These are phyloP conservation scores for Isaurus tuberculatus DNA, from an alignment of 92 coral and sea anemone species.

Conservation along the genomic window DNA sequence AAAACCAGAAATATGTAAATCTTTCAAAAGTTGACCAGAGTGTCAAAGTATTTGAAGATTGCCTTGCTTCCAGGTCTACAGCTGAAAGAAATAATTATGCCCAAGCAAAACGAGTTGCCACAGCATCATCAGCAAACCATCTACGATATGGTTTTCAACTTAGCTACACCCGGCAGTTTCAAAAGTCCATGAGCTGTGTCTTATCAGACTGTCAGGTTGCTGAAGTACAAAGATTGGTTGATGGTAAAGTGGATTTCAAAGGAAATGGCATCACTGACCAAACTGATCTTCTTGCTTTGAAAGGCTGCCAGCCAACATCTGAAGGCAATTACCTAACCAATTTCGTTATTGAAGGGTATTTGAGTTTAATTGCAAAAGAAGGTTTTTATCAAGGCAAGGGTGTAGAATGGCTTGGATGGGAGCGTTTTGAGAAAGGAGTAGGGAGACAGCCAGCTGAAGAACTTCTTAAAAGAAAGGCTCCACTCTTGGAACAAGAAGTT, in stretches of 20 bases:
- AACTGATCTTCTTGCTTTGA: slow-evolving; percentile 41
- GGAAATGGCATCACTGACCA: slow-evolving; percentile 39
- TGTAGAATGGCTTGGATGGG: slow-evolving; percentile 35
- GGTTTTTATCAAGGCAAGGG: not conserved
- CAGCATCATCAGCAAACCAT: slow-evolving; percentile 16
- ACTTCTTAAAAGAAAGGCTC: slow-evolving; percentile 38
- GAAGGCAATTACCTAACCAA: slow-evolving; percentile 48
- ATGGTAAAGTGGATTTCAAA: slow-evolving; percentile 28
- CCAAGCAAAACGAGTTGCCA: not conserved
- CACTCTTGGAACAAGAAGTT: slow-evolving; percentile 45
- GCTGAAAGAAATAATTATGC: not conserved
- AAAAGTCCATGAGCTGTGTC: slow-evolving; percentile 11
- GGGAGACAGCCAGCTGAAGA: slow-evolving; percentile 34
- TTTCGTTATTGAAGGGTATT: slow-evolving; percentile 46
- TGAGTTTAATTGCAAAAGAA: slow-evolving; percentile 9
- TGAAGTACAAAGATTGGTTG: slow-evolving; percentile 47
- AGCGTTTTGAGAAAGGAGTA: slow-evolving; percentile 20
- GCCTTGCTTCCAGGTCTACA: not conserved
- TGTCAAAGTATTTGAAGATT: not conserved
- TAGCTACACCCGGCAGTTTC: slow-evolving; percentile 11
- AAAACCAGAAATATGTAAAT: not conserved
- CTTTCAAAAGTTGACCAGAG: slow-evolving; percentile 18
- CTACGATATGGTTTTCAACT: slow-evolving; percentile 29
- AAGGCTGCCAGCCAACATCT: slow-evolving; percentile 45
- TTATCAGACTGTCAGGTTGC: slow-evolving; percentile 22